Conservation (phyloP, 1,140 invertebrate species). For the Reticulitermes speratus region DNA sequence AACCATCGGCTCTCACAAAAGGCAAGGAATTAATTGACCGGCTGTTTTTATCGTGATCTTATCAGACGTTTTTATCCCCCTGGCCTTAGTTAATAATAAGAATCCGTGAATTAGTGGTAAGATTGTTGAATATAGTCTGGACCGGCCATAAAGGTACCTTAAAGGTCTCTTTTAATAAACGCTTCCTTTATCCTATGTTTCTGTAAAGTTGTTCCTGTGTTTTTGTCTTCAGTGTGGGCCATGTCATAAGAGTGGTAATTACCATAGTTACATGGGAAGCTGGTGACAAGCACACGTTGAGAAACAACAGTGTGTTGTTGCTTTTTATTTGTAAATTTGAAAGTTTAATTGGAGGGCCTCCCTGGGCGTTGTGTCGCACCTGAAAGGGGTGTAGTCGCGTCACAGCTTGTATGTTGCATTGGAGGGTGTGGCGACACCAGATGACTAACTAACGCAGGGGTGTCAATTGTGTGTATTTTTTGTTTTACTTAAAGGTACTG, state of each 20-base stretch:
- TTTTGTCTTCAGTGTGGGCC: not conserved
- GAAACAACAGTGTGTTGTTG: not conserved
- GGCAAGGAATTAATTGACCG: too few species aligned
- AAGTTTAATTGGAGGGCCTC: slow-evolving; percentile 14
- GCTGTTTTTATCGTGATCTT: too few species aligned
- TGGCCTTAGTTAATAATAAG: too few species aligned
- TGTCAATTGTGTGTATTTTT: not conserved
- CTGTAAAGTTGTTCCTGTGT: not conserved
- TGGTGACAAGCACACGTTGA: slow-evolving; percentile 17
- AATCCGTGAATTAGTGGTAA: too few species aligned
- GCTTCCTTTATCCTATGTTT: not conserved
- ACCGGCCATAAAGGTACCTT: not conserved
- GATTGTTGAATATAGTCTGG: not conserved
- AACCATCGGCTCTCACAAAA: too few species aligned
- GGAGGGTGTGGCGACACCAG: not conserved
- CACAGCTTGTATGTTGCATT: slow-evolving; percentile 9
- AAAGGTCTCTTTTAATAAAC: not conserved
- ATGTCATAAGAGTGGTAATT: not conserved
- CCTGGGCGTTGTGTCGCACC: slow-evolving; percentile 5
- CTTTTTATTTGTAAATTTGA: slow-evolving; percentile 15
- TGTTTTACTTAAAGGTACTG: too few species aligned
- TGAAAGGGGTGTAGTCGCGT: not conserved
- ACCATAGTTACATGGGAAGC: slow-evolving; percentile 3
- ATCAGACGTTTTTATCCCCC: too few species aligned
- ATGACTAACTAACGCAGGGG: not conserved